Percentiles rank a stretch among this genome's conserved stretches.
These are phyloP conservation scores for Rhizoglyphus robini DNA, from an alignment of 1,140 invertebrate species.

Conservation along the genomic window DNA sequence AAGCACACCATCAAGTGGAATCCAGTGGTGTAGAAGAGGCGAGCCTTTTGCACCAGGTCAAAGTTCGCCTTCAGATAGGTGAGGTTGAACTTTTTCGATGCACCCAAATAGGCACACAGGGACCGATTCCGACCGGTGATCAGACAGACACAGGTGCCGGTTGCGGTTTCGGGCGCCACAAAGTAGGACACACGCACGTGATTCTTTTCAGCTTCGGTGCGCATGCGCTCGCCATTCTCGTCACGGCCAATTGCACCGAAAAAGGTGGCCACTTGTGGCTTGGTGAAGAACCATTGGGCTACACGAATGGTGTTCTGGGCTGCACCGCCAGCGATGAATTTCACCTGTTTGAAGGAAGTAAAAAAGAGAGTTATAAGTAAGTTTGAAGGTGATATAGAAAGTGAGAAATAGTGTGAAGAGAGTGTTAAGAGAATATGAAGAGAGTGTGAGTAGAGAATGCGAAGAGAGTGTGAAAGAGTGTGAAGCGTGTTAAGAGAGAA, in stretches of 20 bases:
- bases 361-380: too few relatives aligned
- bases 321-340: conserved; percentile 47
- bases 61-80: conserved; percentile 51
- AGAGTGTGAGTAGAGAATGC: too few relatives aligned
- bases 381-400: too few relatives aligned
- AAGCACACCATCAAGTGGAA: not conserved
- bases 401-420: too few relatives aligned
- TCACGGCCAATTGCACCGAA: conserved; percentile 91
- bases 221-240: conserved; percentile 70
- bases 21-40: conserved; percentile 15
- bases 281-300: conserved; percentile 17
- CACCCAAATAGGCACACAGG: conserved; percentile 82
- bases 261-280: conserved; percentile 37
- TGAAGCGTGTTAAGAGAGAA: too few relatives aligned
- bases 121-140: conserved; percentile 63
- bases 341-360: conserved; percentile 51
- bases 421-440: too few relatives aligned
- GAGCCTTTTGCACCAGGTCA: not conserved
- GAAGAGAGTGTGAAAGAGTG: too few relatives aligned
- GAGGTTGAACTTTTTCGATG: conserved; percentile 78
- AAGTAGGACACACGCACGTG: conserved; percentile 78
- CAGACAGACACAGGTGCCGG: conserved; percentile 72
- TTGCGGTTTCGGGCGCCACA: conserved; percentile 55
- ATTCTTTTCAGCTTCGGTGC: conserved; percentile 55
- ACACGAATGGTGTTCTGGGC: conserved; percentile 16